A percentile compares a stretch with the other conserved stretches of the same genome.
Evolutionary conservation across 2,888 invertebrate species (phyloP).

Genomic region (Alcis repandata): DNA sequence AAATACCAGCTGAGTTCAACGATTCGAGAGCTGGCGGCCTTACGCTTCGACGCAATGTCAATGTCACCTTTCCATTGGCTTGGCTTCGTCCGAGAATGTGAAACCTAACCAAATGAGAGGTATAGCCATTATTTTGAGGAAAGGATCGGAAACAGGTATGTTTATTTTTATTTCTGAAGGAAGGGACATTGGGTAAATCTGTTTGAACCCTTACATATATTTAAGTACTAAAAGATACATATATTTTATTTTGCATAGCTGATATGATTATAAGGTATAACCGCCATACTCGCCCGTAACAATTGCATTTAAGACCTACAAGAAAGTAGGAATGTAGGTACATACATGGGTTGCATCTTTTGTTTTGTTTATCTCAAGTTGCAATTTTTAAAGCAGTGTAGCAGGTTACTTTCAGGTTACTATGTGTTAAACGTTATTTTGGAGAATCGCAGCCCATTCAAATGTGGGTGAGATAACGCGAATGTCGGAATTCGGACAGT

Average conservation of each 20-base stretch:
- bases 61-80: conserved; percentile 76
- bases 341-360: background rate
- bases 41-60: conserved; percentile 70
- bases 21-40: conserved; percentile 56
- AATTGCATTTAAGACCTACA: too few species aligned
- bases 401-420: conserved; percentile 10
- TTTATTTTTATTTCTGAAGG: conserved; percentile 13
- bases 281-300: too few species aligned
- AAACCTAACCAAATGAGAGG: conserved; percentile 15
- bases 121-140: conserved; percentile 23
- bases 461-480: conserved; percentile 79
- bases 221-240: background rate
- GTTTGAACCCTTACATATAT: background rate
- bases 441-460: conserved; percentile 53
- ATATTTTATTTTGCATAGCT: too few species aligned
- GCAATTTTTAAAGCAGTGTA: conserved; percentile 3
- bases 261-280: too few species aligned
- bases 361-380: background rate
- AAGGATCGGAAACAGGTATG: conserved; percentile 16
- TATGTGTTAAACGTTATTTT: conserved; percentile 51
- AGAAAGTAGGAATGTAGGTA: too few species aligned
- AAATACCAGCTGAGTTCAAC: conserved; percentile 69
- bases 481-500: conserved; percentile 76
- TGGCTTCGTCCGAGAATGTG: conserved; percentile 29
- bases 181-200: conserved; percentile 1